Conservation (phyloP, 2,888 invertebrate species). For the Dolomedes plantarius region DNA sequence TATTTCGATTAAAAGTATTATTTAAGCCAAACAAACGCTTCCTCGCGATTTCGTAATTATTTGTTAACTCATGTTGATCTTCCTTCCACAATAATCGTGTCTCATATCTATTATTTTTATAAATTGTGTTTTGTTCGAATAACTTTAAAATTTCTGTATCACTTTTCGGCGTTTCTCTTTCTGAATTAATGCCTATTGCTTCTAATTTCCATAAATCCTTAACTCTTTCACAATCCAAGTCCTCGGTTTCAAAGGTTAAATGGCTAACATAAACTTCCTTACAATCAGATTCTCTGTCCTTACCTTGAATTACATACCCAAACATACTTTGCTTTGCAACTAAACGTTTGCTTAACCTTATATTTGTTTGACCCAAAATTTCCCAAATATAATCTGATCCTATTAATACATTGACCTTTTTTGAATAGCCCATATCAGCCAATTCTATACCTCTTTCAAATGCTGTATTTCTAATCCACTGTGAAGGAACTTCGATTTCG, state of each 20-base stretch:
- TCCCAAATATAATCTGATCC: background rate
- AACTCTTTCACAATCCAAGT: background rate
- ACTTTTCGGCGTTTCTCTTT: background rate
- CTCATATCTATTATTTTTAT: constrained; percentile 11
- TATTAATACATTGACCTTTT: background rate
- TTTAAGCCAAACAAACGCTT: background rate
- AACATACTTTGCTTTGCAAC: background rate
- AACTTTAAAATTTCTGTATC: background rate
- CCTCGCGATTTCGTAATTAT: constrained; percentile 14
- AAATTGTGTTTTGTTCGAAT: constrained; percentile 9
- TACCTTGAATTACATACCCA: background rate
- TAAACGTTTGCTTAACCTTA: background rate
- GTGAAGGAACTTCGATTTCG: too few relatives aligned
- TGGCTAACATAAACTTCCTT: too few relatives aligned
- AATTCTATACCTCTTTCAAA: too few relatives aligned
- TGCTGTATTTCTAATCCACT: too few relatives aligned
- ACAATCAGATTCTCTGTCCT: background rate
- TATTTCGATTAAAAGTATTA: background rate
- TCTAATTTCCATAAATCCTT: background rate
- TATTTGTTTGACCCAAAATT: background rate
- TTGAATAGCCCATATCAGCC: too few relatives aligned
- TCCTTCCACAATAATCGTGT: constrained; percentile 16
- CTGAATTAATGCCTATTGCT: background rate
- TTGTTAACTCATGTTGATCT: background rate
- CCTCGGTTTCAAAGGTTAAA: constrained; percentile 2